Evolutionary conservation across 2,797 vertebrate genomes (phyloP).

Genomic region (Dallia pectoralis): DNA sequence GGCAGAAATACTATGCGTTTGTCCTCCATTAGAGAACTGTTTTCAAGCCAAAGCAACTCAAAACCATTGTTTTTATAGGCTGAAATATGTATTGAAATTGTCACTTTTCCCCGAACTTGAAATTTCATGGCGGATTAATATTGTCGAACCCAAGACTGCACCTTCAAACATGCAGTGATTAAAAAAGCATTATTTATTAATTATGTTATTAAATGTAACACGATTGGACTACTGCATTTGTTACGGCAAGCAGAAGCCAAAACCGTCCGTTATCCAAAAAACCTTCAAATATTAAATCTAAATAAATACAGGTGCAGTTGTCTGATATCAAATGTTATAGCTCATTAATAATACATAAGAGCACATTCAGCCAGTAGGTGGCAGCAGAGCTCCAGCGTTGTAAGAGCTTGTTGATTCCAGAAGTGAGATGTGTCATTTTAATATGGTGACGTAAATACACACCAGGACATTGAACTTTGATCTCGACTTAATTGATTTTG

Average conservation of each 20-base stretch:
- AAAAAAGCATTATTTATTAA: background rate
- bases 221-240: background rate
- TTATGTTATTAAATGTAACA: background rate
- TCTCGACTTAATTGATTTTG: background rate
- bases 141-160: no score
- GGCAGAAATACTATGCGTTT: background rate
- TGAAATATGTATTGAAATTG: no score
- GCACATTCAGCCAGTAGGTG: constrained; percentile 59
- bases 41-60: background rate
- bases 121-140: no score
- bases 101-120: no score
- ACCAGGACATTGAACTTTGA: background rate
- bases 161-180: background rate
- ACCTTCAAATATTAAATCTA: no score
- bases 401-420: background rate
- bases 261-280: background rate
- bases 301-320: no score
- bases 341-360: background rate
- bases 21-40: no score
- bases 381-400: constrained; percentile 44
- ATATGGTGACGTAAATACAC: background rate
- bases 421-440: background rate
- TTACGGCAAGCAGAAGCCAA: background rate
- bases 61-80: background rate
- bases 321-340: no score